Base-by-base conservation (phyloP, 2,888 invertebrate species). In the Polylopha cassiicola region DNA sequence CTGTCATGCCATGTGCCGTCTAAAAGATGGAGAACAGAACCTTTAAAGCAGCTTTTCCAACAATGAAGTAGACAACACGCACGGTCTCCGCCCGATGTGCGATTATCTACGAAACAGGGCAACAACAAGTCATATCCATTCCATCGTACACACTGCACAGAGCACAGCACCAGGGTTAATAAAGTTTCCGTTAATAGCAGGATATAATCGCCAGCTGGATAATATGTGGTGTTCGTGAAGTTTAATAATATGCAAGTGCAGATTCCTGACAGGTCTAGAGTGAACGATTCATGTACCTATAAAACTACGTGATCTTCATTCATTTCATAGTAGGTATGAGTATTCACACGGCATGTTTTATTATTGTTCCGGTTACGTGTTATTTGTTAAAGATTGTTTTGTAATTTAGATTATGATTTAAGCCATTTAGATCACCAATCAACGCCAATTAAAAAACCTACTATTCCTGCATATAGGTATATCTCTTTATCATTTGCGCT, bases 41-140 rank as follows among this genome's bases (percentile, higher is more conserved):
- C 85, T 82, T 79, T 82, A 72, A 77, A 86, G 85, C 77, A 85
- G 84, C 81, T 76, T 79, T 74, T 87, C 87, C 77, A 87, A 87
- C 82, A 79, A 86, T 77, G 82, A 65, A 80, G 82, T 65, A 86
- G 82, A 69, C 86, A 84, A 86, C 86, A 81, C 76, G 86, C 76
- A 73, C 75, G 82, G 74, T 78, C 77, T 73, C 74, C 77, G 69
- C 78, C 73, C 74, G 80, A 57, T 65, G 80, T 73, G 79, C 73
- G 78, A 74, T 71, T 79, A 84, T 85, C 85, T 86, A 86, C 68
- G 85, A 72, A 84, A 85, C 85, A 85, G 82, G 79, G 78, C 72
- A 82, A 84, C 65, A 81, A 75, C 66, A 74, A 69, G 73, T 81
- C 78, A 81, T 75, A 74, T 76, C 65, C 65, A 69, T 60, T 65